phyloP scores from a whole-genome alignment of 2,113 vertebrate species.

The Podarcis raffonei region DNA sequence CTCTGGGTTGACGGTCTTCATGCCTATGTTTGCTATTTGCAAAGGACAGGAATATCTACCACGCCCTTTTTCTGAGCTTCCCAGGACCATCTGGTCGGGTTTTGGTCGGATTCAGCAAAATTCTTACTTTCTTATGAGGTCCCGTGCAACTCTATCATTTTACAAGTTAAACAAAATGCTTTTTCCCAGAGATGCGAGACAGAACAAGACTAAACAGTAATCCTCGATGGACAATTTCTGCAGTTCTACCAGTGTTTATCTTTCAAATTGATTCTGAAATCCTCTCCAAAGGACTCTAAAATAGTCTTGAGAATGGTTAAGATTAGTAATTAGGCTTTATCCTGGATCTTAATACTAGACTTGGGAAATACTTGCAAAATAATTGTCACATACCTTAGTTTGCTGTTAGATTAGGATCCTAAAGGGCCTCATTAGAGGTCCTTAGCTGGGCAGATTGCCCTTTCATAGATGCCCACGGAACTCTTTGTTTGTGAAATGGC shows the following conservation, averaged over 20 bases:
- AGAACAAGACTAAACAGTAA: constrained; percentile 28
- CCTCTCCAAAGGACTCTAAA: constrained; percentile 32
- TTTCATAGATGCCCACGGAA: neutral
- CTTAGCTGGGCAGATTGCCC: constrained; percentile 10
- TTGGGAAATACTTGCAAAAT: constrained; percentile 1
- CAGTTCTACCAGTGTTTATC: constrained; percentile 39
- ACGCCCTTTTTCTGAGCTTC: neutral
- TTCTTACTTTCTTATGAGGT: neutral
- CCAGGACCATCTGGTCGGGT: neutral
- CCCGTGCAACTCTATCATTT: neutral
- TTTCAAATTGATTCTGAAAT: constrained; percentile 48
- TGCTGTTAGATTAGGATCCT: constrained; percentile 38
- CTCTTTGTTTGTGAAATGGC: constrained; percentile 10
- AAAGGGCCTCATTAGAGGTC: constrained; percentile 12
- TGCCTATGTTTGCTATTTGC: neutral
- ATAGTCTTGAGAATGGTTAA: constrained; percentile 30
- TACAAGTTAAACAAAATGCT: neutral
- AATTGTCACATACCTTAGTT: constrained; percentile 29
- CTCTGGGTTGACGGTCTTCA: neutral
- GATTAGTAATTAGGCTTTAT: constrained; percentile 36
- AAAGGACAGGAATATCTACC: neutral
- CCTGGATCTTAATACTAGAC: neutral
- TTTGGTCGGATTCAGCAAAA: neutral
- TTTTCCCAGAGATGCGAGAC: constrained; percentile 20
- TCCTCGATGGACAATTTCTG: constrained; percentile 46